Percentiles rank a stretch among this genome's conserved stretches.
Evolutionary conservation across 1,140 invertebrate genomes (phyloP).

Genomic region (Drosophila eugracilis): DNA sequence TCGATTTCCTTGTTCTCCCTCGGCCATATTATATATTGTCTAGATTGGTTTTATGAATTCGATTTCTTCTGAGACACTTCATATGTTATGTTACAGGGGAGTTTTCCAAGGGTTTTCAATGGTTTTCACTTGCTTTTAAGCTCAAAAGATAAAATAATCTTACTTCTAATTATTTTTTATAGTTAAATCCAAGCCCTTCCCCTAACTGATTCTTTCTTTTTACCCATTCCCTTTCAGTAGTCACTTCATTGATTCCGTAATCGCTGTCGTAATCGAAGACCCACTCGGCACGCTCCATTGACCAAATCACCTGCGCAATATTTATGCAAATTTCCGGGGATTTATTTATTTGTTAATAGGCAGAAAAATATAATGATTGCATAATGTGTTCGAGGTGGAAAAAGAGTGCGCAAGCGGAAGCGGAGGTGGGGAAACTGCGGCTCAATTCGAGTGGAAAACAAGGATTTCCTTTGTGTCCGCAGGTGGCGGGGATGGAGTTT

Average conservation of each 20-base stretch:
- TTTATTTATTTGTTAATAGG: conserved; percentile 71
- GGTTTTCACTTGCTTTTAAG: no score
- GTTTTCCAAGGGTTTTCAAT: no score
- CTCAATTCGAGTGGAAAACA: conserved; percentile 73
- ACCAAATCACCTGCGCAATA: conserved; percentile 67
- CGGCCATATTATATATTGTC: conserved; percentile 29
- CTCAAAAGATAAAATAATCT: no score
- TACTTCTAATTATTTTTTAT: no score
- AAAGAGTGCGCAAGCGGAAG: no score
- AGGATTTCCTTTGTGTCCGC: conserved; percentile 35
- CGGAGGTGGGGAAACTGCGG: conserved; percentile 2
- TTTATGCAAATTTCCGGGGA: conserved; percentile 63
- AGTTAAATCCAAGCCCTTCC: no score
- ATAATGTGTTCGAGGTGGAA: conserved; percentile 35
- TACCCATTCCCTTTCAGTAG: conserved; percentile 34
- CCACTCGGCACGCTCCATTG: conserved; percentile 46
- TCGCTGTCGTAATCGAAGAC: conserved; percentile 9
- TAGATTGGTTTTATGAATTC: conserved; percentile 45
- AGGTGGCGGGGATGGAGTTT: conserved; percentile 1
- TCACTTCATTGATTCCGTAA: conserved; percentile 14
- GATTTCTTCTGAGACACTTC: conserved; percentile 37
- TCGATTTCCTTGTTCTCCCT: conserved; percentile 35
- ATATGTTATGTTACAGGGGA: conserved; percentile 1
- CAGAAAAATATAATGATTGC: conserved; percentile 77
- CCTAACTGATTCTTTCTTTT: background rate